Evolutionary conservation across 2,888 invertebrate genomes (phyloP).

Genomic region (Blomia tropicalis): DNA sequence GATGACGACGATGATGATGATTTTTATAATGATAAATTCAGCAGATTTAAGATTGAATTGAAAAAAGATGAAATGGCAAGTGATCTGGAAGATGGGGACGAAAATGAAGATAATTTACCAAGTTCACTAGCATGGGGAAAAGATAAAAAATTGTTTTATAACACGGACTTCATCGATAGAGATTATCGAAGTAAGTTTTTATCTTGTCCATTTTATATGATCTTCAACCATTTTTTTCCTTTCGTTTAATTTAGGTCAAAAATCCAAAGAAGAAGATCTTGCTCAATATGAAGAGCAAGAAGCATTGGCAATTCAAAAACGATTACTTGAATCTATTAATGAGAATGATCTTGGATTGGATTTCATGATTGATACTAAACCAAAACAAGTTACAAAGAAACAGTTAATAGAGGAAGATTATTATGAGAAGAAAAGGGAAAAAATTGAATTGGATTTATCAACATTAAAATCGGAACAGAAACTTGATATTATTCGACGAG

Average conservation of each 20-base stretch:
- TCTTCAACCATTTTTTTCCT: not conserved
- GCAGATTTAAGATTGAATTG: slow-evolving; percentile 26
- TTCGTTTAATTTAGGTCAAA: slow-evolving; percentile 1
- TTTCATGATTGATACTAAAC: slow-evolving; percentile 6
- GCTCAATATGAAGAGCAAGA: slow-evolving; percentile 68
- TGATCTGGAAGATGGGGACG: slow-evolving; percentile 63
- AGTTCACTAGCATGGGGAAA: slow-evolving; percentile 75
- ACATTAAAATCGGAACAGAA: slow-evolving; percentile 17
- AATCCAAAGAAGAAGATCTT: slow-evolving; percentile 45
- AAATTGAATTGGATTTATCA: slow-evolving; percentile 9
- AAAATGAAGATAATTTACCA: slow-evolving; percentile 46
- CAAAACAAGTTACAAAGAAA: not conserved
- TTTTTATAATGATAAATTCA: not conserved
- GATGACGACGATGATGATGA: slow-evolving; percentile 31
- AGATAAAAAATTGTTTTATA: slow-evolving; percentile 58
- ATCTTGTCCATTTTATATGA: slow-evolving; percentile 26
- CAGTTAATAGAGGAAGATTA: not conserved
- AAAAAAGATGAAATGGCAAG: slow-evolving; percentile 36
- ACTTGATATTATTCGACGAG: slow-evolving; percentile 51
- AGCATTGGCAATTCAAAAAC: slow-evolving; percentile 59
- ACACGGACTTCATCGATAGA: slow-evolving; percentile 72
- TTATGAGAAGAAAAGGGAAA: slow-evolving; percentile 21
- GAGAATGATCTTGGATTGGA: slow-evolving; percentile 58
- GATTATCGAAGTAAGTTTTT: slow-evolving; percentile 48
- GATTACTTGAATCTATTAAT: slow-evolving; percentile 56